A percentile compares a stretch with the other conserved stretches of the same genome.
Evolutionary conservation across 2,797 vertebrate genomes (phyloP).

Genomic region (Podarcis lilfordi): DNA sequence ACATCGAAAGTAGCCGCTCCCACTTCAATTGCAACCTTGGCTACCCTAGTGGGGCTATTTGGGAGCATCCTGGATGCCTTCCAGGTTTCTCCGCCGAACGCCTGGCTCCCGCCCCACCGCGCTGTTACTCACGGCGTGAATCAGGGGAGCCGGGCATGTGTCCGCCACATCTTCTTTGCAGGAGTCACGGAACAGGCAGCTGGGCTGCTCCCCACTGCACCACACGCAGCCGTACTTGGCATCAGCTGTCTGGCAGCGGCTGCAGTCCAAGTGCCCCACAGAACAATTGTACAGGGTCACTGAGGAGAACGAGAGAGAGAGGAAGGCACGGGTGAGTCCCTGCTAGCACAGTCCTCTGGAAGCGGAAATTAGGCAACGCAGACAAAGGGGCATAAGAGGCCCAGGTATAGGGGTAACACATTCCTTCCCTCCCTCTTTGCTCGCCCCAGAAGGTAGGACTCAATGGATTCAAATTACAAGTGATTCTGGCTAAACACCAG

Average conservation of each 20-base stretch:
- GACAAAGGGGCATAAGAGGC: not conserved
- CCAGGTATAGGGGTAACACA: not conserved
- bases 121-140: constrained; percentile 84
- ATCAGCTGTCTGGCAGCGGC: constrained; percentile 91
- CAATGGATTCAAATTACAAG: too few relatives aligned
- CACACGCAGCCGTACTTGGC: constrained; percentile 91
- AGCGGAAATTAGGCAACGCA: not conserved
- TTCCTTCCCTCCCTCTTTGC: not conserved
- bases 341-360: not conserved
- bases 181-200: constrained; percentile 85
- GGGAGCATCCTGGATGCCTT: not conserved
- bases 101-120: not conserved
- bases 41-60: not conserved
- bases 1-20: not conserved
- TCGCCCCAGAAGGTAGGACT: too few relatives aligned
- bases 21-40: not conserved
- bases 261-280: constrained; percentile 92
- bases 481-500: too few relatives aligned
- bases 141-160: constrained; percentile 91
- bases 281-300: constrained; percentile 96
- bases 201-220: constrained; percentile 85
- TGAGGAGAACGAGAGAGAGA: constrained; percentile 64
- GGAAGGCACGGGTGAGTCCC: constrained; percentile 23
- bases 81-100: not conserved
- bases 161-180: constrained; percentile 84